phyloP scores from a whole-genome alignment of 2,888 invertebrate species.

The Pristionchus mayeri region DNA sequence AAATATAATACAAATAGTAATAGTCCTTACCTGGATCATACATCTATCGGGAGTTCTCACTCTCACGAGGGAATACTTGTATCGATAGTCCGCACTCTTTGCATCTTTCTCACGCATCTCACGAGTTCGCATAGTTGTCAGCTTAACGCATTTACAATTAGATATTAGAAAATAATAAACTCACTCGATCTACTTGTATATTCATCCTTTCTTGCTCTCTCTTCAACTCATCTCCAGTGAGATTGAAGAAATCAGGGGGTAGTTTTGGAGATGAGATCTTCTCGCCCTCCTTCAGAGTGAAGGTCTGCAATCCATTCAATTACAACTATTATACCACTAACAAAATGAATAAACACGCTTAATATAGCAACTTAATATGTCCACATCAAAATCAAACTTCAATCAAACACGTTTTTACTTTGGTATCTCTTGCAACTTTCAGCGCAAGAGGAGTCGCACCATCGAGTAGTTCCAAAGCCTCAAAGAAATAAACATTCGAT shows the following conservation, averaged over 20 bases:
- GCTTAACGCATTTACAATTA: slow-evolving; percentile 46
- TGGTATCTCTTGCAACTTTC: slow-evolving; percentile 88
- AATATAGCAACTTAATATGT: neutral
- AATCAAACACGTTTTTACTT: no score
- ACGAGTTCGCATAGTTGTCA: slow-evolving; percentile 90
- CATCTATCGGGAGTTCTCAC: slow-evolving; percentile 86
- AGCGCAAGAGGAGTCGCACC: slow-evolving; percentile 87
- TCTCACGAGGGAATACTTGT: slow-evolving; percentile 88
- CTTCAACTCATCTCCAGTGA: slow-evolving; percentile 86
- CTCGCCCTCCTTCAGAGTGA: slow-evolving; percentile 60
- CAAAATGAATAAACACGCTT: neutral
- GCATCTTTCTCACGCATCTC: slow-evolving; percentile 95
- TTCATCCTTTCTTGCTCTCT: slow-evolving; percentile 62
- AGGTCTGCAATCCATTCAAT: no score
- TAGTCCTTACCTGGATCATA: slow-evolving; percentile 63
- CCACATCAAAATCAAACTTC: no score
- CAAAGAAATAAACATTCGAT: no score
- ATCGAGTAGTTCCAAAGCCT: slow-evolving; percentile 85
- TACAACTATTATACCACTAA: no score
- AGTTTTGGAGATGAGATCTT: slow-evolving; percentile 80
- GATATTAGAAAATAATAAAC: slow-evolving; percentile 14
- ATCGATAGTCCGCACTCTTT: slow-evolving; percentile 85
- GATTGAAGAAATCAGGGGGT: slow-evolving; percentile 88
- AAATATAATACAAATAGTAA: no score
- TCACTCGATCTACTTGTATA: slow-evolving; percentile 61